phyloP scores from a whole-genome alignment of 2,888 invertebrate species.

The Scelioninae gen. 1 region DNA sequence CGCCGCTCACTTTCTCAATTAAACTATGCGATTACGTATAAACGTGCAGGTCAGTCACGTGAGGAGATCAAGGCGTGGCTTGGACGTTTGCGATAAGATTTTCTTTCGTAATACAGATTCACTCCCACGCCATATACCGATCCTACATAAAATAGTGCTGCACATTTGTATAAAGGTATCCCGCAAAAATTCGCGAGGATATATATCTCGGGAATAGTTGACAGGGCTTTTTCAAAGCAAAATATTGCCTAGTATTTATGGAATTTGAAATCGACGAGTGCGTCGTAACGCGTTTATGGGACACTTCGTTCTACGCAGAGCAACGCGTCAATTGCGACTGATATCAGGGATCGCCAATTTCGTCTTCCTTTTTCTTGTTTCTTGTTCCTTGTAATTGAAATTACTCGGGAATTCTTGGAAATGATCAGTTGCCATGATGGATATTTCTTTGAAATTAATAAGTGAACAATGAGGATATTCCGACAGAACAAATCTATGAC shows the following conservation, averaged over 20 bases:
- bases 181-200: slow-evolving; percentile 7
- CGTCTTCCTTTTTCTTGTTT: not conserved
- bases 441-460: slow-evolving; percentile 42
- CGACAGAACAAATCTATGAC: slow-evolving; percentile 11
- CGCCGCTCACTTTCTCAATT: slow-evolving; percentile 65
- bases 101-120: slow-evolving; percentile 68
- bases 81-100: slow-evolving; percentile 60
- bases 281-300: slow-evolving; percentile 44
- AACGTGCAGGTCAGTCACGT: slow-evolving; percentile 57
- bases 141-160: slow-evolving; percentile 1
- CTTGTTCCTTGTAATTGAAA: too few relatives aligned
- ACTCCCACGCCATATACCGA: slow-evolving; percentile 50
- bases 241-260: slow-evolving; percentile 15
- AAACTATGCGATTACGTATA: slow-evolving; percentile 62
- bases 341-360: not conserved
- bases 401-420: too few relatives aligned
- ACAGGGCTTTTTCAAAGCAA: too few relatives aligned
- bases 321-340: not conserved
- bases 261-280: slow-evolving; percentile 3
- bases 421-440: too few relatives aligned
- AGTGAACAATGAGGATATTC: slow-evolving; percentile 29
- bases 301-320: not conserved
- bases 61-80: slow-evolving; percentile 64
- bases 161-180: slow-evolving; percentile 2
- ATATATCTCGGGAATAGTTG: too few relatives aligned